Evolutionary conservation across 2,797 vertebrate genomes (phyloP), one percentile per base, ranked within the genome.

Genomic region (Apogon hyalosoma): DNA sequence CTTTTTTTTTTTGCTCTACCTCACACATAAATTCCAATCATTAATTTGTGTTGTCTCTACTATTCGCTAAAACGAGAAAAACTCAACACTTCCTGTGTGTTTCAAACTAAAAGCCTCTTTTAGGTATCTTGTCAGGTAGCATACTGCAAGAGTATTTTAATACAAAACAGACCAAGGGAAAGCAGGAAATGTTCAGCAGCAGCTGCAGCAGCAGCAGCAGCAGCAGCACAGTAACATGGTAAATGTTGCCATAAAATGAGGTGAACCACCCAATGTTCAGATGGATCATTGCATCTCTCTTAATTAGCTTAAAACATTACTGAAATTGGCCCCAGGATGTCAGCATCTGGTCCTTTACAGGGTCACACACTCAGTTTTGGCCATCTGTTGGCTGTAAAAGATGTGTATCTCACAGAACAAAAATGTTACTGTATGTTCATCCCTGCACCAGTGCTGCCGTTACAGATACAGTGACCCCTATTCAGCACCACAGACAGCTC

Each of bases 101-200:
- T 75, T 73, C 59, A 65, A 36, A 83, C 49, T 62, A 60, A 21
- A 82, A 63, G 53, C 41, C 39, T 24, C 42, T 49, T 43, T 14
- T 48, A 66, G 31, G 39, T 28, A 46, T 42, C 39, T 28, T 55
- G 14, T n/a, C 49, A 2, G 5, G 24, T 28, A 28, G 2, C 4
- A 28, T 28, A 6, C 24, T 28, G 6, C 24, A 28, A 1, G 33
- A 36, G 33, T 10, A 19, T 63, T 63, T 57, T 51, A 48, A 15
- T 62, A 39, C 45, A 2, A 50, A 69, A 11, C 7, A 4, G 2
- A 51, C 21, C 9, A 14, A 61, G 6, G 31, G 14, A 45, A 2
- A 19, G 11, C 8, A 49, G 31, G 40, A 63, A 46, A 47, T 46
- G 15, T 18, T 24, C 40, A 38, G 19, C 19, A 21, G n/a, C n/a